phyloP scores from a whole-genome alignment of 2,797 vertebrate genomes.

The Pipistrellus nathusii region DNA sequence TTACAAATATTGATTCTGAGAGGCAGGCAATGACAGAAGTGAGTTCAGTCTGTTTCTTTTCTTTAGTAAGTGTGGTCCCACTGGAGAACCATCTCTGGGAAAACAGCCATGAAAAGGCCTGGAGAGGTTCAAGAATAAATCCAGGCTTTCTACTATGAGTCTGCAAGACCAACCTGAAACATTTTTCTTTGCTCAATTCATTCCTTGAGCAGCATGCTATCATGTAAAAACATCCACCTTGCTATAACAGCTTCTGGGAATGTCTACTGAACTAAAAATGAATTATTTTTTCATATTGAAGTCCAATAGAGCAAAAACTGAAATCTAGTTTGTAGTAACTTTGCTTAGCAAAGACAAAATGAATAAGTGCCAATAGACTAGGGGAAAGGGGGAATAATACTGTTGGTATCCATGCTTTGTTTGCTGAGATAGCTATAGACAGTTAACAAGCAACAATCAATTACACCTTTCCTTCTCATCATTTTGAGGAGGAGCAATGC shows the following conservation, averaged over 20 bases:
- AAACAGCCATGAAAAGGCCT: conserved; percentile 21
- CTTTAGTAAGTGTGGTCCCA: conserved; percentile 62
- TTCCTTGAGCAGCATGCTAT: background rate
- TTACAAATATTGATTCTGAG: conserved; percentile 90
- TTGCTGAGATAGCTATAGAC: background rate
- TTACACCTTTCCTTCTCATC: conserved; percentile 23
- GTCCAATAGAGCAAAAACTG: conserved; percentile 46
- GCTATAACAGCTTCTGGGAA: background rate
- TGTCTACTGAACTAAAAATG: conserved; percentile 35
- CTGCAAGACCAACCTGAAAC: background rate
- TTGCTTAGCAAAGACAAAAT: conserved; percentile 43
- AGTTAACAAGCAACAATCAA: background rate
- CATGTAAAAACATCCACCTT: background rate
- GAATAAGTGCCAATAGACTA: background rate
- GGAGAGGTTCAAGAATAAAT: background rate
- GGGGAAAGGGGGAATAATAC: background rate
- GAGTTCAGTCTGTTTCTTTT: conserved; percentile 73
- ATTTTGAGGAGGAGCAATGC: background rate
- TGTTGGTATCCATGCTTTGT: background rate
- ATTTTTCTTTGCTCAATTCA: background rate
- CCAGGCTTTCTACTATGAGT: background rate
- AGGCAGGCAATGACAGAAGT: conserved; percentile 80
- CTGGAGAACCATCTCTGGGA: conserved; percentile 80
- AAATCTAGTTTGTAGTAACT: conserved; percentile 37
- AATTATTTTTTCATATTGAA: conserved; percentile 56